phyloP scores from a whole-genome alignment of 2,797 vertebrate species.

The Ceryle rudis region DNA sequence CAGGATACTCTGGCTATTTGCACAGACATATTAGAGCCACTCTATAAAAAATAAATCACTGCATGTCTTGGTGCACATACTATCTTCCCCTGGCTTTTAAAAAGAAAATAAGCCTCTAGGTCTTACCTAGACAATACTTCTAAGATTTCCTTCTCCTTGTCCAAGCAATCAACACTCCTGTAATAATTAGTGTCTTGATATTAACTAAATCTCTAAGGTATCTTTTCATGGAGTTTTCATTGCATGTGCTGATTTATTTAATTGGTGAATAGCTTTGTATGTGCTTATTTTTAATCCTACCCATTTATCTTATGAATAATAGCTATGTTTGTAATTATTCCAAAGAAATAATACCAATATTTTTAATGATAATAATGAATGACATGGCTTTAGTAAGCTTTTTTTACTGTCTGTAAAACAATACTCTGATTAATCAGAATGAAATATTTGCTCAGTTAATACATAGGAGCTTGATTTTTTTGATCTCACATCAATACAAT shows the following conservation, averaged over 20 bases:
- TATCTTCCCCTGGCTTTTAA: background rate
- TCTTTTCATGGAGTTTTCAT: slow-evolving; percentile 29
- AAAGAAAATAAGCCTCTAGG: background rate
- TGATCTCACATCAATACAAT: background rate
- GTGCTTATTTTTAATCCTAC: slow-evolving; percentile 65
- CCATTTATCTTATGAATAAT: slow-evolving; percentile 59
- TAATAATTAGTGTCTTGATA: slow-evolving; percentile 43
- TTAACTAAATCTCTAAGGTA: slow-evolving; percentile 49
- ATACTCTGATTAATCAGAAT: slow-evolving; percentile 4
- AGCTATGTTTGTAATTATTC: slow-evolving; percentile 56
- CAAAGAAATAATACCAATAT: slow-evolving; percentile 36
- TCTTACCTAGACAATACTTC: background rate
- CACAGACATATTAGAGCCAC: background rate
- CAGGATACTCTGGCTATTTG: background rate
- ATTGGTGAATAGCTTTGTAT: slow-evolving; percentile 61
- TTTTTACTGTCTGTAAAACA: slow-evolving; percentile 25
- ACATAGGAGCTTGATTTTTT: background rate
- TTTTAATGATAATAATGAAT: slow-evolving; percentile 57
- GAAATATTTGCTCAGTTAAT: slow-evolving; percentile 43
- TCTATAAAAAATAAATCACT: background rate
- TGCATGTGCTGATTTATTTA: slow-evolving; percentile 47
- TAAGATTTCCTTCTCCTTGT: background rate
- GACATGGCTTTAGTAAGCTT: slow-evolving; percentile 9
- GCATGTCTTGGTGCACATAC: background rate
- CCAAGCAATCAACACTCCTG: background rate